Percentiles rank a stretch among this genome's conserved stretches.
Conservation (phyloP, 1,140 invertebrate genomes). For the Protaetia brevitarsis region DNA sequence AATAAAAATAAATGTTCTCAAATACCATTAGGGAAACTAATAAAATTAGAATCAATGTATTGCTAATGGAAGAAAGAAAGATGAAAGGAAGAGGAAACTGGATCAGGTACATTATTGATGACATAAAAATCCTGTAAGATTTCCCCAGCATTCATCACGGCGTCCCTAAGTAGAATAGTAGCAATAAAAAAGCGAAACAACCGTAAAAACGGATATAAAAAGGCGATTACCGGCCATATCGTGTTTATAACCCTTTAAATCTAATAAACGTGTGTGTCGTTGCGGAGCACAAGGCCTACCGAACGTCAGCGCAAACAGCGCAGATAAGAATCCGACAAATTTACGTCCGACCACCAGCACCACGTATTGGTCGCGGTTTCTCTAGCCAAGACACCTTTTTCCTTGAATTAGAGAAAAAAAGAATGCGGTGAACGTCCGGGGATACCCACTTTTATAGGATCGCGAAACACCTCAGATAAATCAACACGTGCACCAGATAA, state of each 20-base stretch:
- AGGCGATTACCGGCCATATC: constrained; percentile 30
- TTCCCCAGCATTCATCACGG: background rate
- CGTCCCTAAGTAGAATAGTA: constrained; percentile 9
- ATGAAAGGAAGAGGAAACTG: background rate
- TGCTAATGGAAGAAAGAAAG: background rate
- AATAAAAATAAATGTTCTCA: too few relatives aligned
- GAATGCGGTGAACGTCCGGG: constrained; percentile 25
- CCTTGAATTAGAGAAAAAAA: constrained; percentile 32
- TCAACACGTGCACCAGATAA: constrained; percentile 29
- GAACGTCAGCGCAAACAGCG: constrained; percentile 29
- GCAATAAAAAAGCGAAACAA: constrained; percentile 18
- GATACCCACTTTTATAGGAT: constrained; percentile 31
- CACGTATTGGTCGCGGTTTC: background rate
- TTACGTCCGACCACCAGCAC: constrained; percentile 24
- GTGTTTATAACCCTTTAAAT: constrained; percentile 32
- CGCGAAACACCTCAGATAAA: constrained; percentile 31
- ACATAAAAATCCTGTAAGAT: background rate
- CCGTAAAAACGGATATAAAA: constrained; percentile 26
- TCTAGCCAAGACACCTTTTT: constrained; percentile 13
- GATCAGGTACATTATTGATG: background rate
- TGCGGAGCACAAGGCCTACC: constrained; percentile 25
- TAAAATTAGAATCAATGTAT: too few relatives aligned
- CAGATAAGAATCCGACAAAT: constrained; percentile 34
- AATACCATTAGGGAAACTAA: too few relatives aligned
- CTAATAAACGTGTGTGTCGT: constrained; percentile 31